Evolutionary conservation across 2,888 invertebrate genomes (phyloP).

Genomic region (Platycheirus rosarum): DNA sequence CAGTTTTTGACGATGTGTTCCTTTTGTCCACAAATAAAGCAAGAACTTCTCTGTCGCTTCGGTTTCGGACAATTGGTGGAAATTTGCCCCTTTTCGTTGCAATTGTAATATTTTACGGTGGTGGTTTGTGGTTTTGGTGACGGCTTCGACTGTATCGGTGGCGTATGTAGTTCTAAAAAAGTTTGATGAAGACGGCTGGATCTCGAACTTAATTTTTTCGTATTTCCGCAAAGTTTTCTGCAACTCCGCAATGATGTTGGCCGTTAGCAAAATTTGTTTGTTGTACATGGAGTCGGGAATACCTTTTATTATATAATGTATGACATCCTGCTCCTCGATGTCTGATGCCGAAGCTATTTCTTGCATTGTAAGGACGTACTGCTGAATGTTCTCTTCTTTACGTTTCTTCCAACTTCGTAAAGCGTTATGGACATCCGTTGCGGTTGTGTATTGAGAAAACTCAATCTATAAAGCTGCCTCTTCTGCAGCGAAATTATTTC

Average conservation of each 20-base stretch:
- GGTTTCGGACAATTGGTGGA: not conserved
- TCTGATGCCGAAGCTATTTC: not conserved
- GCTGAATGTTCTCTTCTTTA: too few relatives aligned
- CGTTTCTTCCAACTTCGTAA: too few relatives aligned
- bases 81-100: not conserved
- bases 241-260: not conserved
- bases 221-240: not conserved
- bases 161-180: not conserved
- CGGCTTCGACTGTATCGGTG: not conserved
- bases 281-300: too few relatives aligned
- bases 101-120: not conserved
- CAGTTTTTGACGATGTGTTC: not conserved
- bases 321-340: not conserved
- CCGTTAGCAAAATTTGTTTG: not conserved
- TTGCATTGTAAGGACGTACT: too few relatives aligned
- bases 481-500: constrained; percentile 2
- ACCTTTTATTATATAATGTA: constrained; percentile 1
- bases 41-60: not conserved
- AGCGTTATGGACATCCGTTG: not conserved
- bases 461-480: too few relatives aligned
- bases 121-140: not conserved
- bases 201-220: not conserved
- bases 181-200: not conserved
- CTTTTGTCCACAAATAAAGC: not conserved
- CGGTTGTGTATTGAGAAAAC: not conserved